Base-by-base conservation (phyloP, 2,888 invertebrate genomes). In the Furcula furcula region DNA sequence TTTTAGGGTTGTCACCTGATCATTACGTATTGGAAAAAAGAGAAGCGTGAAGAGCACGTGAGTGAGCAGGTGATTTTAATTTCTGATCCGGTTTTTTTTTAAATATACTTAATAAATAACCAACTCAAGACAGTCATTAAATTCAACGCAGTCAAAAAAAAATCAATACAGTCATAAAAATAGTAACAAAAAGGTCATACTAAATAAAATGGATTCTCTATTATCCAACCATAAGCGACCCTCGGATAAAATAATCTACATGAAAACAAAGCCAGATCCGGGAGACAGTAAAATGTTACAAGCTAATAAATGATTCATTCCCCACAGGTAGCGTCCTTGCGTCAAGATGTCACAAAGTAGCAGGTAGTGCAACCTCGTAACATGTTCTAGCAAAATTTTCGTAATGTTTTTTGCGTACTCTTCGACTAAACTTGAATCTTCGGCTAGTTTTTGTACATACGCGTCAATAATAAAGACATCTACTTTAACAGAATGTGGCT, bases 281-380 rank as follows among this genome's bases (percentile, higher is more conserved):
- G n/a, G n/a, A n/a, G n/a, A n/a, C n/a, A n/a, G n/a, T n/a, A n/a
- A n/a, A n/a, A 35, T 40, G 35, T 40, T 32, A 22, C 31, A 31
- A 47, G 40, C 48, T 64, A 54, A 62, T 61, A 59, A 65, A 66
- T 57, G 42, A 70, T 64, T 59, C 52, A 67, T 32, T 6, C 10
- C 27, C 23, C 18, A 31, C 43, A 49, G 51, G 70, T 55, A 64
- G 43, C 83, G 84, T 43, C 87, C 87, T 85, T 87, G 73, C 46
- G 64, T 76, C 75, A 79, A 85, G 85, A 83, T 79, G 82, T 81
- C 78, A 83, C 78, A 83, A 83, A 83, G 76, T 85, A 86, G 85
- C 86, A 86, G 85, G 85, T 85, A 87, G 77, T 59, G 71, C 63
- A 69, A 75, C 76, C 72, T 35, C 39, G 64, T 70, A 76, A 76